Evolutionary conservation across 2,113 vertebrate species (phyloP), one percentile per base, ranked within the genome.

Genomic region (Coregonus clupeaformis): DNA sequence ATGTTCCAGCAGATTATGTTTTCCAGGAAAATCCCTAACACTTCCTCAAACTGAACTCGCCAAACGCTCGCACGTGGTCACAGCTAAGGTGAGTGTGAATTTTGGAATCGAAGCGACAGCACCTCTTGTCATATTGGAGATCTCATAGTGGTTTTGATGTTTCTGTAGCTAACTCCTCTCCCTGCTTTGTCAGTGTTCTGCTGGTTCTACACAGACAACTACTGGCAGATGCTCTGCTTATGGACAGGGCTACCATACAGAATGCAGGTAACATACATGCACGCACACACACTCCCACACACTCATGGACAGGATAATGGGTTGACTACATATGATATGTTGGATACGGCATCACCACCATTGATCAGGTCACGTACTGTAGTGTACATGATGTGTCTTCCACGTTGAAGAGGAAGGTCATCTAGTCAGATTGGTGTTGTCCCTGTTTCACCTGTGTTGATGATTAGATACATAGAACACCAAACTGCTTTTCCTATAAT

Each of bases 1-100:
- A 89, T 96, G 79, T 94, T 99, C 73, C 94, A 95, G 68, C 96
- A 98, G 87, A 92, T 98, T 74, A 85, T 97, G 73, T 87, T 87
- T 24, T 86, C 93, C 77, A 94, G 93, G 73, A 96, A 91, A 65
- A 94, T 93, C 64, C 95, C 97, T 16, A 95, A 78, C 94, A 98
- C 24, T 82, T 94, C 1, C 71, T 99, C 1, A 98, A 97, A 79
- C 81, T 98, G 68, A 94, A 92, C 73, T 94, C 95, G 1, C 62
- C 91, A 65, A 95, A 89, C 30, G 77, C 36, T 1, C 91, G 88
- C 7, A 94, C 86, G 1, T 94, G 91, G 91, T 85, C 80, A 16
- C 87, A 91, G 72, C 85, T 99, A 52, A 96, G 84, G 87, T 91
- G 29, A 73, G 18, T 69, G 62, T 42, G 49, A 6, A 32, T 32